Percentiles rank a stretch among this genome's conserved stretches.
phyloP scores from a whole-genome alignment of 1,140 invertebrate species.

The Trichogramma pretiosum region DNA sequence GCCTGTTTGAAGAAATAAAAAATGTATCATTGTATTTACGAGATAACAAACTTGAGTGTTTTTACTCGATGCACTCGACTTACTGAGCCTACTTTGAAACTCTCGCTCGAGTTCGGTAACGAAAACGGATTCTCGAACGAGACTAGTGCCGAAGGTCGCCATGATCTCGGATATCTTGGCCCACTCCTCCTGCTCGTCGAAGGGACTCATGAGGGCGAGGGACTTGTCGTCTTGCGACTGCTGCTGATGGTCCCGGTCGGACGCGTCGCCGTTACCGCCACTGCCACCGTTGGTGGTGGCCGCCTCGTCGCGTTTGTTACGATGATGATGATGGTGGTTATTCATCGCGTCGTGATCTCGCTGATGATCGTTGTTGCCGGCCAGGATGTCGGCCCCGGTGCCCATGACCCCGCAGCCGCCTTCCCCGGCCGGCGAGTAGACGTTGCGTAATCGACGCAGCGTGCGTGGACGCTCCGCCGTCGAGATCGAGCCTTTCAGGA shows the following conservation, averaged over 20 bases:
- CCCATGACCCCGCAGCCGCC: constrained; percentile 32
- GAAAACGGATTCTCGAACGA: constrained; percentile 72
- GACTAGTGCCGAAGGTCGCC: constrained; percentile 77
- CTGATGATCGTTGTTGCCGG: constrained; percentile 33
- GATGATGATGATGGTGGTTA: constrained; percentile 22
- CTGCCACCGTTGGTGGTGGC: constrained; percentile 14
- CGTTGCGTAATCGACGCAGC: constrained; percentile 55
- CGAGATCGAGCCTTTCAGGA: constrained; percentile 68
- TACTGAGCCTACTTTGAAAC: constrained; percentile 64
- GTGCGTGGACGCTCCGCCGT: constrained; percentile 67
- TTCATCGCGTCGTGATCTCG: not conserved
- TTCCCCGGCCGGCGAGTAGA: constrained; percentile 40
- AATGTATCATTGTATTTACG: not conserved
- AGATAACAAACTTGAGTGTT: not conserved
- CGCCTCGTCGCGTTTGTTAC: not conserved
- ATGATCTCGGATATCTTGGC: constrained; percentile 91
- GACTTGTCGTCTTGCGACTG: constrained; percentile 46
- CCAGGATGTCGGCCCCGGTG: constrained; percentile 33
- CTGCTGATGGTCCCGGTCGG: constrained; percentile 26
- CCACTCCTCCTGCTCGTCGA: constrained; percentile 90
- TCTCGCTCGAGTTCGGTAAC: constrained; percentile 74
- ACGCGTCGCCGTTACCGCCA: constrained; percentile 15
- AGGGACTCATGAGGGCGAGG: constrained; percentile 71
- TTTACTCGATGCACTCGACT: constrained; percentile 20
- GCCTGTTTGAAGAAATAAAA: no score